phyloP scores from a whole-genome alignment of 2,113 vertebrate genomes.

The Carassius carassius region DNA sequence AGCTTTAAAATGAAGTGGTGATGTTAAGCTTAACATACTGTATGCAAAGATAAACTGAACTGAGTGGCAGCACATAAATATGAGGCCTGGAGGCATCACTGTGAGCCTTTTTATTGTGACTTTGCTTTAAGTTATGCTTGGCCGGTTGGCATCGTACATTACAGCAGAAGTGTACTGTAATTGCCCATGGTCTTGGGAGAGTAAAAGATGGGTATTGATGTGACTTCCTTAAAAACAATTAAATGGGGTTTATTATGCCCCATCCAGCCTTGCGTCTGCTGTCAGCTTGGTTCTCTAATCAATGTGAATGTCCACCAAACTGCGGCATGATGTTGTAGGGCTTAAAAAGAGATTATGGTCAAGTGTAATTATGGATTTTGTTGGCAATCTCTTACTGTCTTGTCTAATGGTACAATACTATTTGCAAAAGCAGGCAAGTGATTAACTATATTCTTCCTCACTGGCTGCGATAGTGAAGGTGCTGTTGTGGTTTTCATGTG shows the following conservation, averaged over 20 bases:
- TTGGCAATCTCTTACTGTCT: constrained; percentile 21
- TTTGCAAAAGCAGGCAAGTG: constrained; percentile 17
- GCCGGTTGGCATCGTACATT: not conserved
- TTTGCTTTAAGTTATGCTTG: not conserved
- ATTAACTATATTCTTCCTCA: constrained; percentile 5
- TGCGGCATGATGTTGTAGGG: constrained; percentile 7
- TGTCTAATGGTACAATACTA: constrained; percentile 1
- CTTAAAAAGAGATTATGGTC: not conserved
- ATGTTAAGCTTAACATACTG: constrained; percentile 7
- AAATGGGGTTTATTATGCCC: constrained; percentile 24
- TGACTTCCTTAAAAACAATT: constrained; percentile 40
- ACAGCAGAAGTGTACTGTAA: constrained; percentile 8
- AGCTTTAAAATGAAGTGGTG: constrained; percentile 10
- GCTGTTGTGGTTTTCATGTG: not conserved
- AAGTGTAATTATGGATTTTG: constrained; percentile 33
- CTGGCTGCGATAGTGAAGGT: not conserved
- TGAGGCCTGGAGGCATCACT: constrained; percentile 1
- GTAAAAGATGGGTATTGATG: constrained; percentile 41
- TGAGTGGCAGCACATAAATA: not conserved
- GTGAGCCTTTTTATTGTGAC: constrained; percentile 9
- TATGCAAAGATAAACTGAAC: not conserved
- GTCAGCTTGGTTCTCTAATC: constrained; percentile 9
- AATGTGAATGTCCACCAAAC: constrained; percentile 23
- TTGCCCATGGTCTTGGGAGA: not conserved
- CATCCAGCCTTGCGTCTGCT: not conserved